Evolutionary conservation across 2,888 invertebrate species (phyloP), one percentile per base, ranked within the genome.

Genomic region (Neoascia interrupta): DNA sequence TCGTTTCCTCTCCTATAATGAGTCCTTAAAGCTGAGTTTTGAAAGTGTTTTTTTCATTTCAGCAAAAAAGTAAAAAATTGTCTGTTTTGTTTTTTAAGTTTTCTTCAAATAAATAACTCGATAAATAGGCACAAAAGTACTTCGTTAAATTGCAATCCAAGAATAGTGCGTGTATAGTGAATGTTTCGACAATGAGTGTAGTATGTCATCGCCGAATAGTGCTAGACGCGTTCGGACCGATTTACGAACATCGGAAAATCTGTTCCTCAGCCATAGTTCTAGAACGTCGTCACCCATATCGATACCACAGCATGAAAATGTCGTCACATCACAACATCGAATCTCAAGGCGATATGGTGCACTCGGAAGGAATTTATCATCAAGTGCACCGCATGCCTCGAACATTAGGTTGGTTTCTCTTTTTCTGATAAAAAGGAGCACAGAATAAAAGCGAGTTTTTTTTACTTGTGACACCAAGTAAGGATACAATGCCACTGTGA

Each of bases 171-270:
- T 49, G 47, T 49, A 19, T n/a, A 60, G 58, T 64, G 23, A 70
- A 64, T 76, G 64, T 54, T 26, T 53, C 28, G 21, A 76, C 58
- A 76, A 76, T 76, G 76, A 66, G 64, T 64, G 70, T 70, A 76
- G 15, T 47, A 76, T 81, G 68, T 81, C 83, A 60, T 86, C 88
- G 34, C 87, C 87, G 41, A 84, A 84, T 72, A 84, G 87, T 75
- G 87, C 86, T 81, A 85, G 88, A 58, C 87, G 89, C 28, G 86
- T 88, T 61, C 87, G 87, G 81, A 89, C 89, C 58, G 89, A 89
- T 83, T 83, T 89, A 56, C 85, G 86, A 81, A 88, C 88, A n/a
- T 88, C 88, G 1, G 86, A 88, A 81, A 88, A 88, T 82, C 72
- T 86, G 47, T 88, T 87, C 63, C 84, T 88, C 31, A 81, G 81